Evolutionary conservation across 2,113 vertebrate genomes (phyloP), one percentile per base, ranked within the genome.

Genomic region (Microtus oregoni): DNA sequence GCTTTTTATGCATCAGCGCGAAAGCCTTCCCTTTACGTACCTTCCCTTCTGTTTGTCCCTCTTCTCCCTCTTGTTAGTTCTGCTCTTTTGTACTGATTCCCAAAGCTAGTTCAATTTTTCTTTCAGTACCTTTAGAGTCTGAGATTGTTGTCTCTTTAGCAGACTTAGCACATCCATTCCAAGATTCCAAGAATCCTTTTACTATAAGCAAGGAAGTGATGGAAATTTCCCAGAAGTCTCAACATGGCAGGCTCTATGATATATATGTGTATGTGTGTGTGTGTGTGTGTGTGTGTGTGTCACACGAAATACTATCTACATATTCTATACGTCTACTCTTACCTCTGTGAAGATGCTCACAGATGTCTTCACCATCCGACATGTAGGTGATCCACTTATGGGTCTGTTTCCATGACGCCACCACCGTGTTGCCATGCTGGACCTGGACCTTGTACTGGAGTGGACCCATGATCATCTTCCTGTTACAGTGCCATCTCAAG

Each of bases 271-370:
- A n/a, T n/a, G n/a, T n/a, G n/a, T n/a, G n/a, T n/a, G n/a, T n/a
- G n/a, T n/a, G n/a, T n/a, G n/a, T n/a, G n/a, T n/a, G n/a, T n/a
- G n/a, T n/a, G n/a, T n/a, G n/a, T n/a, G n/a, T n/a, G n/a, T n/a
- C 12, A 38, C n/a, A 67, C 7, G 50, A 52, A 20, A 93, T 65
- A 38, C 5, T 26, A 79, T 63, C 35, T 90, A 67, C 87, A 78
- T 61, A 41, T 19, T 47, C 58, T 52, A 12, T 11, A 7, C 4
- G 77, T 58, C 63, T 24, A 70, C 14, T 75, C 96, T 98, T 98
- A 99, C 99, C 99, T 99, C 99, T 98, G 93, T 99, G 99, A 0
- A 98, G 99, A 90, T 98, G 97, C 15, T 99, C 99, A 96, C 99
- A 99, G 63, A 99, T 98, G 22, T 98, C 98, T 97, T 99, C 99